Percentiles rank a stretch among this genome's conserved stretches.
These are phyloP conservation scores for Melanophora roralis DNA, from an alignment of 2,888 invertebrate genomes.

Conservation along the genomic window DNA sequence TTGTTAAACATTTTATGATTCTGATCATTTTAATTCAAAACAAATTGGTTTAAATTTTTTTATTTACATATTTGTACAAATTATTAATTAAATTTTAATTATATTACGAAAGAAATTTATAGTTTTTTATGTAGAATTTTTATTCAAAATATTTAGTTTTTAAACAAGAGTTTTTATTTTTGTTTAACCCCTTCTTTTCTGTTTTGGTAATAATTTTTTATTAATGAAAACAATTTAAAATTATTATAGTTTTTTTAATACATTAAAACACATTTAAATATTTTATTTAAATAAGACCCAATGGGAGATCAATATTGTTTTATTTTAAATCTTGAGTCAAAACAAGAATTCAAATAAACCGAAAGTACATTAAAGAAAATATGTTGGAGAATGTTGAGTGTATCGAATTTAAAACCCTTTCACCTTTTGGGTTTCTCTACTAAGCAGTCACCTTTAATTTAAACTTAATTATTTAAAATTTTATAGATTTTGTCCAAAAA, in stretches of 20 bases:
- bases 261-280: not conserved
- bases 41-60: constrained; percentile 21
- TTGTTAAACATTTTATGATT: not conserved
- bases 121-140: not conserved
- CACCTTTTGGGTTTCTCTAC: no score
- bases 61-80: not conserved
- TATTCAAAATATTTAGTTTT: not conserved
- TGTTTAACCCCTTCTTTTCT: not conserved
- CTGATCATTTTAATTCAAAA: not conserved
- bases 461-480: no score
- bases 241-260: not conserved
- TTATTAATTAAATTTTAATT: constrained; percentile 1
- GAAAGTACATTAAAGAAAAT: no score
- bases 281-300: not conserved
- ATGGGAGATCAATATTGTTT: not conserved
- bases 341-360: no score
- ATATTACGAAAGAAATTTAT: not conserved
- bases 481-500: no score
- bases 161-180: not conserved
- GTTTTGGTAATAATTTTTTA: not conserved
- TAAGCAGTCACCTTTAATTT: no score
- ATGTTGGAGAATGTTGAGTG: no score
- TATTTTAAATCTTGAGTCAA: no score
- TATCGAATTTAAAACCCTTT: no score
- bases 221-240: not conserved